A percentile compares a stretch with the other conserved stretches of the same genome.
Evolutionary conservation across 2,113 vertebrate species (phyloP).

Genomic region (Otus sunia): DNA sequence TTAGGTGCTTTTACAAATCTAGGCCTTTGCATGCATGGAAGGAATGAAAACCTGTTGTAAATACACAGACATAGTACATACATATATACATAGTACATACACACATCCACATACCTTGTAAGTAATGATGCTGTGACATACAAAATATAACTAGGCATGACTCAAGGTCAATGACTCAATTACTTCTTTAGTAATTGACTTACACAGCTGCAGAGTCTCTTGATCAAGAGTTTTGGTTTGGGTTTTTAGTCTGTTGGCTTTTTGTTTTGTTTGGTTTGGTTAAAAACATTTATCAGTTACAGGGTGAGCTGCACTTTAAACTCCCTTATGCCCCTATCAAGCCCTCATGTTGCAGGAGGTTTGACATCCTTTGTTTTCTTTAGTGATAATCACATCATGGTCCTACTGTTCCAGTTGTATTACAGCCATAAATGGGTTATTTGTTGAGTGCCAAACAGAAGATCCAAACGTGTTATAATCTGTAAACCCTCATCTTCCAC

Average conservation of each 20-base stretch:
- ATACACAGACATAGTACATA: background rate
- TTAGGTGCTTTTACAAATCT: background rate
- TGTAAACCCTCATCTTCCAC: background rate
- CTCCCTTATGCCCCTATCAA: background rate
- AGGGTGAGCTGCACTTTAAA: background rate
- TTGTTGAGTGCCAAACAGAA: background rate
- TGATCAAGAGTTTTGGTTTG: background rate
- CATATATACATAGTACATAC: too few relatives aligned
- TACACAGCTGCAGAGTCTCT: background rate
- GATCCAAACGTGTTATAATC: background rate
- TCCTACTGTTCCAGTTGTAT: background rate
- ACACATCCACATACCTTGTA: background rate
- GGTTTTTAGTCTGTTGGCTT: background rate
- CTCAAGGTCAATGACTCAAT: too few relatives aligned
- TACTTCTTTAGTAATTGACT: background rate
- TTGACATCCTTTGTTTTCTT: background rate
- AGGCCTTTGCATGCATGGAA: background rate
- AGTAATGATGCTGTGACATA: background rate
- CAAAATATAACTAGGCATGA: background rate
- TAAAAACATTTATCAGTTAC: background rate
- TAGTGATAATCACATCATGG: background rate
- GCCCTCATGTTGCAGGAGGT: background rate
- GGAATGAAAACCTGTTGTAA: background rate
- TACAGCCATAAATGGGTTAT: background rate
- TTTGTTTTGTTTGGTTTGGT: background rate